Evolutionary conservation across 2,797 vertebrate genomes (phyloP).

Genomic region (Peromyscus eremicus): DNA sequence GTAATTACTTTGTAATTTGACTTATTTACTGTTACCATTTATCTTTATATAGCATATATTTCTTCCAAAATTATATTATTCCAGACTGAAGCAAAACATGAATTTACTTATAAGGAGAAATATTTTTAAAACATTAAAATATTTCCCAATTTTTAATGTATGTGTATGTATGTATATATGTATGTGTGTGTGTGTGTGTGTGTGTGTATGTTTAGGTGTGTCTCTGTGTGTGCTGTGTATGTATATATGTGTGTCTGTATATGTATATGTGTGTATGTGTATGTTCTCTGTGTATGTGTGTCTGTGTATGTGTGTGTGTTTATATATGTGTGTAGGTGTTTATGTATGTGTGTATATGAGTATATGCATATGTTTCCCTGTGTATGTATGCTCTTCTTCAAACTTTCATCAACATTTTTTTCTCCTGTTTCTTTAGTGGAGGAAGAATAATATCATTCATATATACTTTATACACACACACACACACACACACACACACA

Average conservation of each 20-base stretch:
- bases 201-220: background rate
- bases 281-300: background rate
- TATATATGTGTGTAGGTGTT: background rate
- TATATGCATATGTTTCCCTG: background rate
- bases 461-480: too few relatives aligned
- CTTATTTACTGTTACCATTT: background rate
- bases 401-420: background rate
- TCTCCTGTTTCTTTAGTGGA: background rate
- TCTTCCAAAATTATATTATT: background rate
- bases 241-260: background rate
- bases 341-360: background rate
- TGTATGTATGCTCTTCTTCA: background rate
- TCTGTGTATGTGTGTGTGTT: background rate
- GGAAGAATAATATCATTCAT: background rate
- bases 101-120: background rate
- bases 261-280: background rate
- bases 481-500: too few relatives aligned
- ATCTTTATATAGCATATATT: background rate
- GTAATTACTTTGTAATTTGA: constrained; percentile 27
- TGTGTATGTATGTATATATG: background rate
- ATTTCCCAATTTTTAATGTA: background rate
- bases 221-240: background rate
- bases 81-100: background rate
- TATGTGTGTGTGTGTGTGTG: background rate
- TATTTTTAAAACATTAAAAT: background rate